These are phyloP conservation scores for Atrichornis clamosus DNA, from an alignment of 2,113 vertebrate genomes.

Conservation along the genomic window DNA sequence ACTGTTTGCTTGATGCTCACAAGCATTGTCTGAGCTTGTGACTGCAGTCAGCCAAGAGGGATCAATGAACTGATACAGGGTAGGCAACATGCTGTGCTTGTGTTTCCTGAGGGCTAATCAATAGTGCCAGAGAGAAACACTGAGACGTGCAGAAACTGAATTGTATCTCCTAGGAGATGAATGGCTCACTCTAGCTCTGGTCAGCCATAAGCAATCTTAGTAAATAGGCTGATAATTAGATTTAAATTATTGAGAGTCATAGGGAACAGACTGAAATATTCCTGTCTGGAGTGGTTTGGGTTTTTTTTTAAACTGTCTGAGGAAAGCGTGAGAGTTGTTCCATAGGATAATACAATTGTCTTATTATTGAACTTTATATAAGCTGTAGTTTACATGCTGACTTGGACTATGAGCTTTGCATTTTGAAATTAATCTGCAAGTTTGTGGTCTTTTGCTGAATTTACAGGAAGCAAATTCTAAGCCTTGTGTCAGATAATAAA, in stretches of 20 bases:
- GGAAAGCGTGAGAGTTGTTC: background rate
- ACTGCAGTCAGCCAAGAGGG: background rate
- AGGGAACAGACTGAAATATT: background rate
- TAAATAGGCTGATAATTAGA: background rate
- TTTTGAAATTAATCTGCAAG: background rate
- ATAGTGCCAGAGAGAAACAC: background rate
- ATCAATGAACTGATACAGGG: background rate
- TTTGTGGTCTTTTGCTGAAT: background rate
- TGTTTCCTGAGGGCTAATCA: background rate
- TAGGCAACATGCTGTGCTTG: background rate
- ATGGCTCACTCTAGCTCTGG: background rate
- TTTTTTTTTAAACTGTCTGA: background rate
- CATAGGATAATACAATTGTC: background rate
- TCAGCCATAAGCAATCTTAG: background rate
- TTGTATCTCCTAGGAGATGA: background rate
- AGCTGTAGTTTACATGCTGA: background rate
- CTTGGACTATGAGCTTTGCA: background rate
- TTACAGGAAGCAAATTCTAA: background rate
- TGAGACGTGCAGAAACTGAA: background rate
- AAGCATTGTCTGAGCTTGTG: background rate
- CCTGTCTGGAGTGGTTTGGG: background rate
- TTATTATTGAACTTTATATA: background rate
- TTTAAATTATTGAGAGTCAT: background rate
- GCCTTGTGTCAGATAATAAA: background rate
- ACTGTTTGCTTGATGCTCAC: background rate